phyloP scores from a whole-genome alignment of 2,888 invertebrate genomes.

The Callinectes sapidus region DNA sequence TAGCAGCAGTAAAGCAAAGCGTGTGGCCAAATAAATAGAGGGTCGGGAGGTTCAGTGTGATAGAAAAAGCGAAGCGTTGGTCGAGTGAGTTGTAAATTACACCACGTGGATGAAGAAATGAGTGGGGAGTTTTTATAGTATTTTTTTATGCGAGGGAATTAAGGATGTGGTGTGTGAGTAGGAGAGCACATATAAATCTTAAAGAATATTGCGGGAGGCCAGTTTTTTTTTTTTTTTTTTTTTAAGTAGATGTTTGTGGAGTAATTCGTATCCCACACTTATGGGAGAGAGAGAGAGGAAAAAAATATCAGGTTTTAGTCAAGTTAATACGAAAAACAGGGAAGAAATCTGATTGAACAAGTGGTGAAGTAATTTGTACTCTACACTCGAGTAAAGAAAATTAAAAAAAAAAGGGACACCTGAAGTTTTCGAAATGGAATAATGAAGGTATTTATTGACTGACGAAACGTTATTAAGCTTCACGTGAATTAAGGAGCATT shows the following conservation, averaged over 20 bases:
- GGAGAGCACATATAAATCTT: neutral
- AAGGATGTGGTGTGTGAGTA: neutral
- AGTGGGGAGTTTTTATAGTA: neutral
- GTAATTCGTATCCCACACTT: too few relatives aligned
- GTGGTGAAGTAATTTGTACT: neutral
- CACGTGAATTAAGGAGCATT: neutral
- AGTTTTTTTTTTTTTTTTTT: neutral
- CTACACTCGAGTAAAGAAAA: neutral
- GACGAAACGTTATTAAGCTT: neutral
- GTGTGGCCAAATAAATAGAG: neutral
- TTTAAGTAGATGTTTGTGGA: neutral
- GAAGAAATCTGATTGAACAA: too few relatives aligned
- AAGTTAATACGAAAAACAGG: too few relatives aligned
- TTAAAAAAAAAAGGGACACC: neutral
- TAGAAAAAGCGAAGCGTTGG: neutral
- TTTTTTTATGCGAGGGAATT: neutral
- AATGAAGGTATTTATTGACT: neutral
- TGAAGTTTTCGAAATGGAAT: neutral
- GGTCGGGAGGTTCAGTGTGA: neutral
- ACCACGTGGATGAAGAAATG: neutral
- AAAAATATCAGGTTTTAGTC: too few relatives aligned
- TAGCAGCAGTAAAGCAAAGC: neutral
- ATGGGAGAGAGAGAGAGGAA: too few relatives aligned
- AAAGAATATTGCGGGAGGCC: neutral
- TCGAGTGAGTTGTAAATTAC: neutral